Conservation (phyloP, 1,140 invertebrate species). For the Daktulosphaira vitifoliae region DNA sequence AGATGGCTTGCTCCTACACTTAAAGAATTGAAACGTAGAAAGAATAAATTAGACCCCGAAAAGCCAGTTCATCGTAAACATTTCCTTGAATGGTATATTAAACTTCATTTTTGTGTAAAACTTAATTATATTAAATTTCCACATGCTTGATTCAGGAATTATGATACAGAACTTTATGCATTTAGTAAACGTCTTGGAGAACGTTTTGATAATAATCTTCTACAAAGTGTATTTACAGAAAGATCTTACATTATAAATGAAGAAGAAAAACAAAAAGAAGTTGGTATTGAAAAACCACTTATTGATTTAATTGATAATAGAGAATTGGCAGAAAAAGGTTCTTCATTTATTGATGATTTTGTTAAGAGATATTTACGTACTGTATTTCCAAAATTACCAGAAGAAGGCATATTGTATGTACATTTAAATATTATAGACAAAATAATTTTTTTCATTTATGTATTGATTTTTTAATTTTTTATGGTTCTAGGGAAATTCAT, state of each 20-base stretch:
- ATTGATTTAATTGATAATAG: conserved; percentile 58
- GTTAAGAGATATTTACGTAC: conserved; percentile 52
- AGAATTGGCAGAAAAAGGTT: conserved; percentile 58
- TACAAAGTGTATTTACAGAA: conserved; percentile 70
- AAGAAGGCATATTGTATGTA: conserved; percentile 54
- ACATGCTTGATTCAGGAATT: conserved; percentile 53
- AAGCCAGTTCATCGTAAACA: conserved; percentile 48
- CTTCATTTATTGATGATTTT: conserved; percentile 50
- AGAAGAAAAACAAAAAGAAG: conserved; percentile 54
- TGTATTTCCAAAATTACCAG: conserved; percentile 61
- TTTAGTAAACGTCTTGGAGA: conserved; percentile 81
- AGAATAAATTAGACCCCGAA: conserved; percentile 42
- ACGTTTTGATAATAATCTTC: conserved; percentile 58
- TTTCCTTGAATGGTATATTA: conserved; percentile 56
- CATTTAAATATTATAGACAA: conserved; percentile 36
- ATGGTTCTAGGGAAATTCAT: conserved; percentile 48
- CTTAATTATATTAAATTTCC: conserved; percentile 13
- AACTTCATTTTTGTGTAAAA: not conserved
- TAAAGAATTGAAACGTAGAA: conserved; percentile 44
- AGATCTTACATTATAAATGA: conserved; percentile 68
- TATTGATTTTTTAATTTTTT: too few species aligned
- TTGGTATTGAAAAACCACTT: conserved; percentile 55
- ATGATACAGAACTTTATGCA: conserved; percentile 76
- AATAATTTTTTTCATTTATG: not conserved
- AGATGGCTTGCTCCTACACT: conserved; percentile 52